phyloP scores from a whole-genome alignment of 2,113 vertebrate species.

The Motacilla alba region DNA sequence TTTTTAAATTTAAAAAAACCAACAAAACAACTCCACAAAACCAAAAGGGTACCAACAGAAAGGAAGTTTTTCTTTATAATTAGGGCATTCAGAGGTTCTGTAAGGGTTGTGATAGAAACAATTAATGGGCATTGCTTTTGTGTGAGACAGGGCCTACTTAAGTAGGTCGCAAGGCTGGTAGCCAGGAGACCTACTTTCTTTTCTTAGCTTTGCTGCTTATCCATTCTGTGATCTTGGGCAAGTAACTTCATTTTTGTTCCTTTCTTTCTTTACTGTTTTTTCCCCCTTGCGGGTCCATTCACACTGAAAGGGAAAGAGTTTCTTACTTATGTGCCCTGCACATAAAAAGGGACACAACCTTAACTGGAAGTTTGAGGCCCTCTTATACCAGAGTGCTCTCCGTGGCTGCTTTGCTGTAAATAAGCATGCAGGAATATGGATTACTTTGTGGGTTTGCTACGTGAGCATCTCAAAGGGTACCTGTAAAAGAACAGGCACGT shows the following conservation, averaged over 20 bases:
- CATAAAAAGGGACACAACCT: not conserved
- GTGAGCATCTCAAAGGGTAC: not conserved
- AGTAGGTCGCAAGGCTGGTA: not conserved
- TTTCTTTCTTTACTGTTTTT: not conserved
- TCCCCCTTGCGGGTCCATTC: not conserved
- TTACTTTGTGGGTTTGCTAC: not conserved
- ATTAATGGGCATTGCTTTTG: not conserved
- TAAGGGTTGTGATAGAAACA: not conserved
- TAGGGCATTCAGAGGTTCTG: not conserved
- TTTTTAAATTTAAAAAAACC: not conserved
- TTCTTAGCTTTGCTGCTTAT: not conserved
- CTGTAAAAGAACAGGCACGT: not conserved
- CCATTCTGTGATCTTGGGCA: not conserved
- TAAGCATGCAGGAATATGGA: not conserved
- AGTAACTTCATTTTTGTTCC: not conserved
- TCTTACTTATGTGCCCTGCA: not conserved
- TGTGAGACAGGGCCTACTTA: not conserved
- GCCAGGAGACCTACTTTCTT: slow-evolving; percentile 11
- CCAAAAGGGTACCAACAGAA: not conserved
- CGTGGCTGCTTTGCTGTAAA: not conserved
- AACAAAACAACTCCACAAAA: not conserved
- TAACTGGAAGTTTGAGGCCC: not conserved
- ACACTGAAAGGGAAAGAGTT: not conserved
- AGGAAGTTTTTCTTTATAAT: not conserved
- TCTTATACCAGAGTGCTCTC: not conserved